phyloP scores from a whole-genome alignment of 1,140 invertebrate genomes.

The Paralvinella palmiformis region DNA sequence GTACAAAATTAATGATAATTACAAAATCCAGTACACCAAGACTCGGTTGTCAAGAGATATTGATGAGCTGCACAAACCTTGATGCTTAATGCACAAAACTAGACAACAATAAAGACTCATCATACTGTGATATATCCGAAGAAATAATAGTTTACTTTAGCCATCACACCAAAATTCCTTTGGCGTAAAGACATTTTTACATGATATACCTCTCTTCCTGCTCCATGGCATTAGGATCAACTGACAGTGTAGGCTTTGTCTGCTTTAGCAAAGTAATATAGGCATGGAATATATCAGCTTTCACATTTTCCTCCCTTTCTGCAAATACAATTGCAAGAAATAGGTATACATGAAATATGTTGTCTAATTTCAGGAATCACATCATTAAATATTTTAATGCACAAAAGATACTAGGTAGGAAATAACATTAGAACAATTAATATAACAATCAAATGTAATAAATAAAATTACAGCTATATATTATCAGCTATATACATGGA shows the following conservation, averaged over 20 bases:
- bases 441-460: background rate
- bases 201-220: conserved; percentile 64
- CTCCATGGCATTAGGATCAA: conserved; percentile 72
- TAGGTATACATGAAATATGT: conserved; percentile 14
- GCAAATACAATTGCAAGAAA: conserved; percentile 33
- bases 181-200: too few species aligned
- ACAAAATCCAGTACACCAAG: too few species aligned
- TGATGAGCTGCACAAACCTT: too few species aligned
- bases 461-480: background rate
- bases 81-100: too few species aligned
- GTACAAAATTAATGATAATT: too few species aligned
- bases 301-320: conserved; percentile 98
- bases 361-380: conserved; percentile 15
- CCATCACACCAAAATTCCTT: too few species aligned
- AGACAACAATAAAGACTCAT: too few species aligned
- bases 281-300: conserved; percentile 94
- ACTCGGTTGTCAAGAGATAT: too few species aligned
- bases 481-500: too few species aligned
- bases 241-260: conserved; percentile 66
- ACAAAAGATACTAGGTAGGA: conserved; percentile 6
- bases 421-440: background rate
- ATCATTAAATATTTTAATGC: conserved; percentile 15
- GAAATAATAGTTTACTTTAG: too few species aligned
- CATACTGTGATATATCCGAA: too few species aligned
- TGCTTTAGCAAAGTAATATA: conserved; percentile 89